Percentiles rank a stretch among this genome's conserved stretches.
Evolutionary conservation across 1,140 invertebrate genomes (phyloP).

Genomic region (Drosophila pruinosa): DNA sequence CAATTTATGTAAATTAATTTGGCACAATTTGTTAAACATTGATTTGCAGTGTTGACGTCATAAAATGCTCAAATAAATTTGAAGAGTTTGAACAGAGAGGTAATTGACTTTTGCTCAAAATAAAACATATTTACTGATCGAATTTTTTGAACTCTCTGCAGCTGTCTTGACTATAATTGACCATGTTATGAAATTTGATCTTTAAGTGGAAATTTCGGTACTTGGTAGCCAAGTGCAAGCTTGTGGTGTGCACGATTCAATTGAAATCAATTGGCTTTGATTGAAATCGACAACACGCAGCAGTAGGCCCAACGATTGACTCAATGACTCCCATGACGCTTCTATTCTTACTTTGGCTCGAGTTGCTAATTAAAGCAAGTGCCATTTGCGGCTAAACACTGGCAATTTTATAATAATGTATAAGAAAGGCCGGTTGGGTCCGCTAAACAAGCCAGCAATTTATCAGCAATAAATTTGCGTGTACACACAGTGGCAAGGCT

Average conservation of each 20-base stretch:
- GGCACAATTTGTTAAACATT: slow-evolving; percentile 39
- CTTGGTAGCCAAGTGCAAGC: slow-evolving; percentile 19
- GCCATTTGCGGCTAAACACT: slow-evolving; percentile 54
- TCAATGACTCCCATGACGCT: background rate
- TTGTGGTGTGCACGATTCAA: slow-evolving; percentile 60
- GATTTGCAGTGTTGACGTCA: slow-evolving; percentile 14
- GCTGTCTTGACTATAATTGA: background rate
- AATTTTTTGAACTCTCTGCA: no score
- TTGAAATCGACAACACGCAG: slow-evolving; percentile 54
- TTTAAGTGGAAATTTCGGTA: slow-evolving; percentile 9
- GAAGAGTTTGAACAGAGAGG: no score
- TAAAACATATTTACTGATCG: no score
- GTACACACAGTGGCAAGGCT: slow-evolving; percentile 17
- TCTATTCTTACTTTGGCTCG: background rate
- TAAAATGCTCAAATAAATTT: background rate
- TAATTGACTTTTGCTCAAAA: no score
- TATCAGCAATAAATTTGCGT: slow-evolving; percentile 74
- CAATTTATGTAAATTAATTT: slow-evolving; percentile 66
- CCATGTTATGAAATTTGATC: background rate
- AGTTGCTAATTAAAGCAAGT: slow-evolving; percentile 67
- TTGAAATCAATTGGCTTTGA: slow-evolving; percentile 70
- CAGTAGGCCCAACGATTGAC: slow-evolving; percentile 36
- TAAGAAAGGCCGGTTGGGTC: slow-evolving; percentile 4
- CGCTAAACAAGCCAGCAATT: slow-evolving; percentile 58
- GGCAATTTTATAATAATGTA: slow-evolving; percentile 46